Conservation (phyloP, 2,888 invertebrate species). For the Hirtodrosophila histrioides region DNA sequence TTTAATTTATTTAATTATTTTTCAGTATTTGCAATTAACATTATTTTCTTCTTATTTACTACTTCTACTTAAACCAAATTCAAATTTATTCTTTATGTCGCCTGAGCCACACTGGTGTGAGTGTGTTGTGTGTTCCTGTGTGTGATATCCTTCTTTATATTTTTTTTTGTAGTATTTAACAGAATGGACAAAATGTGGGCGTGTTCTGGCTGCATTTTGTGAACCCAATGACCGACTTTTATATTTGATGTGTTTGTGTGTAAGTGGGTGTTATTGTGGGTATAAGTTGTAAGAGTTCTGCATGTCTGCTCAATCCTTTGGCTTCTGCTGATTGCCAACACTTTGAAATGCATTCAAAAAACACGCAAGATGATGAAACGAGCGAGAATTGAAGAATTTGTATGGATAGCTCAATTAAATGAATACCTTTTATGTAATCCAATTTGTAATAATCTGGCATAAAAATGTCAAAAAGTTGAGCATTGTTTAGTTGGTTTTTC, state of each 20-base stretch:
- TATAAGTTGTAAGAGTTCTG: slow-evolving; percentile 14
- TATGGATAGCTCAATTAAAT: slow-evolving; percentile 6
- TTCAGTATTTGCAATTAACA: too few species aligned
- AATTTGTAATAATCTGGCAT: slow-evolving; percentile 1
- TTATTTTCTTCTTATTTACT: too few species aligned
- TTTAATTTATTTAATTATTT: too few species aligned
- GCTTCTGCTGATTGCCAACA: slow-evolving; percentile 40
- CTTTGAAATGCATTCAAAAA: slow-evolving; percentile 55
- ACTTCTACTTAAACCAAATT: background rate
- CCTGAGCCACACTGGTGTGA: slow-evolving; percentile 30
- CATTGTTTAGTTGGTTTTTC: background rate
- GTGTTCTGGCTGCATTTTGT: slow-evolving; percentile 55
- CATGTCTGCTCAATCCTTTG: slow-evolving; percentile 33
- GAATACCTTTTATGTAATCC: too few species aligned
- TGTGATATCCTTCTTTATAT: slow-evolving; percentile 21
- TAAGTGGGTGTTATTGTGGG: background rate
- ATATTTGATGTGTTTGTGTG: slow-evolving; percentile 25
- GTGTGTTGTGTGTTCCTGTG: slow-evolving; percentile 32
- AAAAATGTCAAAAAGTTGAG: slow-evolving; percentile 14
- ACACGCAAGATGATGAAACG: slow-evolving; percentile 28
- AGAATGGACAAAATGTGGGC: slow-evolving; percentile 51
- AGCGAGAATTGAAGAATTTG: background rate
- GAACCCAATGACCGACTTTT: slow-evolving; percentile 70
- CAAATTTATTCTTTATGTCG: slow-evolving; percentile 17
- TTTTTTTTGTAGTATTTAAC: slow-evolving; percentile 53